These are phyloP conservation scores for Falco punctatus DNA, from an alignment of 2,113 vertebrate species.

Conservation along the genomic window DNA sequence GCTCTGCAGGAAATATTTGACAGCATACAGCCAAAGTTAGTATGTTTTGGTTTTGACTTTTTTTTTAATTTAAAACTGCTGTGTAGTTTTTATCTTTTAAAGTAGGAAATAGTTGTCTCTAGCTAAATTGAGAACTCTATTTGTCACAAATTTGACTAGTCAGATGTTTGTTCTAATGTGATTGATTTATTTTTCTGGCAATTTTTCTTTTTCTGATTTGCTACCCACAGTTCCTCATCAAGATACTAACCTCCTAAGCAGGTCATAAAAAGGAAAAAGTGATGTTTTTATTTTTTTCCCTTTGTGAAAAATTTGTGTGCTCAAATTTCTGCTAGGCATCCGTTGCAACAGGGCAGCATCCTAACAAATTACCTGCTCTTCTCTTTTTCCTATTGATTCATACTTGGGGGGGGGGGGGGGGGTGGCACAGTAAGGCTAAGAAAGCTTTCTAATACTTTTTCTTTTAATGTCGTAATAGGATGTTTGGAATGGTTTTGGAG, in stretches of 20 bases:
- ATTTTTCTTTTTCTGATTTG: neutral
- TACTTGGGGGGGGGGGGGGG: neutral
- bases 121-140: neutral
- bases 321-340: neutral
- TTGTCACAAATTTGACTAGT: neutral
- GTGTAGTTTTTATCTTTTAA: neutral
- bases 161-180: neutral
- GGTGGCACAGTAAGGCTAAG: neutral
- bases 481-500: slow-evolving; percentile 99
- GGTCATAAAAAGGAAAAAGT: neutral
- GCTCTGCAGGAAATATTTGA: slow-evolving; percentile 98
- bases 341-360: neutral
- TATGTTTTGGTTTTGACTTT: slow-evolving; percentile 3
- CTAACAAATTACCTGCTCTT: neutral
- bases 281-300: neutral
- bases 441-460: neutral
- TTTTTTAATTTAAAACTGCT: neutral
- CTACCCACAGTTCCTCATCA: neutral
- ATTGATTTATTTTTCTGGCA: neutral
- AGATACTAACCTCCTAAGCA: neutral
- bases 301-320: neutral
- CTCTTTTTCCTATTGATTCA: neutral
- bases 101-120: neutral
- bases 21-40: slow-evolving; percentile 96
- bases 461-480: slow-evolving; percentile 75